phyloP scores from a whole-genome alignment of 2,113 vertebrate genomes.

The Hemibagrus wyckioides region DNA sequence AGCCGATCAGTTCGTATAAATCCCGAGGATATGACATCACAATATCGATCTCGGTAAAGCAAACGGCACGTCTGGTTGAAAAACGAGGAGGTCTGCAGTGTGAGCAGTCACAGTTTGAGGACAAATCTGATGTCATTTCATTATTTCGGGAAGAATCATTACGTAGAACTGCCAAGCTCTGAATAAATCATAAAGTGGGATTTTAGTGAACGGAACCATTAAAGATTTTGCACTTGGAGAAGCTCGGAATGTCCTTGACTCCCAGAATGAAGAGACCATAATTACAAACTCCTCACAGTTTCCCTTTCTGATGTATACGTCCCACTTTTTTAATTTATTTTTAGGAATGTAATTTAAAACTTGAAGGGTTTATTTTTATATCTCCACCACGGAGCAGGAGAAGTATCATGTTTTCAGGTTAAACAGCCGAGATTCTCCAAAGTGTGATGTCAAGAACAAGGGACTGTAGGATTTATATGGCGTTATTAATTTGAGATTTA shows the following conservation, averaged over 20 bases:
- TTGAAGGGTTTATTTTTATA: no score
- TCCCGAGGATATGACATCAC: background rate
- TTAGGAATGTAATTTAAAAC: background rate
- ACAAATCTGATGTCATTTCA: background rate
- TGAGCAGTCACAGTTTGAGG: background rate
- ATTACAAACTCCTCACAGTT: background rate
- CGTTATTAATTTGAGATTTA: no score
- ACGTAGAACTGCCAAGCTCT: background rate
- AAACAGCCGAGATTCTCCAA: no score
- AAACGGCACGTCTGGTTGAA: background rate
- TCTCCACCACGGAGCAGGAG: no score
- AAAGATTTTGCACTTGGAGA: background rate
- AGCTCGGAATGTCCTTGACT: background rate
- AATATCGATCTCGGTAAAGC: background rate
- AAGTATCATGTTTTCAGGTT: no score
- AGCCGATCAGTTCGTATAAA: background rate
- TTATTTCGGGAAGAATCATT: conserved; percentile 1
- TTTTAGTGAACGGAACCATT: background rate
- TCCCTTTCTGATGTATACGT: background rate
- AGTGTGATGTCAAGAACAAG: no score
- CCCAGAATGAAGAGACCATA: background rate
- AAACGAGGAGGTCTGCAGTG: no score
- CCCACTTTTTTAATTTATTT: background rate
- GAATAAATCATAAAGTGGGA: background rate
- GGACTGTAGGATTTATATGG: no score